phyloP scores from a whole-genome alignment of 2,888 invertebrate species.

The Pomacea canaliculata region DNA sequence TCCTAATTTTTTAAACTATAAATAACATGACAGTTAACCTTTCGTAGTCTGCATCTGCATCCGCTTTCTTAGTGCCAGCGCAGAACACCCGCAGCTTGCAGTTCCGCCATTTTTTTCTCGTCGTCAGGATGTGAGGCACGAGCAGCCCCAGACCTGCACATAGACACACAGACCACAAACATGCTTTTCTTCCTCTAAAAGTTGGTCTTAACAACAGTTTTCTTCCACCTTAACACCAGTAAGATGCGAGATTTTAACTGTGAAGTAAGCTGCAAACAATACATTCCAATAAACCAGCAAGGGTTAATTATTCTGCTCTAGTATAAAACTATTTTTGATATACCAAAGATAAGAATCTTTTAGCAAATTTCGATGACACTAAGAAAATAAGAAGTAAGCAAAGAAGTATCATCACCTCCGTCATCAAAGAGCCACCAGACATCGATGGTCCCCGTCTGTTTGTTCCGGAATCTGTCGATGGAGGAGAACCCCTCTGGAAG shows the following conservation, averaged over 20 bases:
- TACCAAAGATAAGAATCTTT: no score
- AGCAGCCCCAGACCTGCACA: slow-evolving; percentile 80
- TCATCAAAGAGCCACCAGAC: slow-evolving; percentile 99
- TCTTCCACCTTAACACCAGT: no score
- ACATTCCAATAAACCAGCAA: no score
- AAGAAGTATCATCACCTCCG: slow-evolving; percentile 79
- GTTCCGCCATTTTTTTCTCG: slow-evolving; percentile 79
- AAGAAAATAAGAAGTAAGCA: background rate
- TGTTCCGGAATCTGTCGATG: slow-evolving; percentile 37
- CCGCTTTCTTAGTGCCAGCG: slow-evolving; percentile 83
- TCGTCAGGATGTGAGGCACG: slow-evolving; percentile 86
- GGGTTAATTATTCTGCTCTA: no score
- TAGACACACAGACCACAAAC: background rate
- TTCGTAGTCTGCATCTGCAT: slow-evolving; percentile 86
- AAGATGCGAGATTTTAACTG: no score
- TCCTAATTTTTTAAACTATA: no score
- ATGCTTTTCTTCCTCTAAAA: no score
- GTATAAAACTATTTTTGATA: no score
- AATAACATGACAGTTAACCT: no score
- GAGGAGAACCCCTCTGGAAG: slow-evolving; percentile 15
- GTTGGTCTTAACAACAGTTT: no score
- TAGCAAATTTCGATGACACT: no score
- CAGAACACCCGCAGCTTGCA: slow-evolving; percentile 71
- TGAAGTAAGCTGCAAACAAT: no score
- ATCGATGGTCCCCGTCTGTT: slow-evolving; percentile 85